Evolutionary conservation across 2,888 invertebrate species (phyloP).

Genomic region (Drosophila pegasa): DNA sequence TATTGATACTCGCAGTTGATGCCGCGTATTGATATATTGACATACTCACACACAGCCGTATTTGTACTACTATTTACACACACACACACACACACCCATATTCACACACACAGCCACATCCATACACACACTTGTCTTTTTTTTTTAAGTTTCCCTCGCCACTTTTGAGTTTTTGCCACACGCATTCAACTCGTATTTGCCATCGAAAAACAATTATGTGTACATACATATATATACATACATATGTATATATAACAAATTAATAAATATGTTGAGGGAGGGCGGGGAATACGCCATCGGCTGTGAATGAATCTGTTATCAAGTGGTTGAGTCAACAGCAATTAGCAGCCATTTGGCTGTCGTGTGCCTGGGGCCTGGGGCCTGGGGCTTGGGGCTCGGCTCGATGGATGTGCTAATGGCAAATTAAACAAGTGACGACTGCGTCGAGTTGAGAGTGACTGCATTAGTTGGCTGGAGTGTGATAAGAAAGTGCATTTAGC

Average conservation of each 20-base stretch:
- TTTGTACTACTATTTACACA: constrained; percentile 22
- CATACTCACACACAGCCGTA: constrained; percentile 18
- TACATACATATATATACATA: no score
- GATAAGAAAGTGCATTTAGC: background rate
- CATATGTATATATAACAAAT: background rate
- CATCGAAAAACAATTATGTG: constrained; percentile 13
- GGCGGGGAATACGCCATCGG: background rate
- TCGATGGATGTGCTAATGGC: constrained; percentile 8
- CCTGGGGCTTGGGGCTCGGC: background rate
- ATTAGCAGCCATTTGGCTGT: constrained; percentile 46
- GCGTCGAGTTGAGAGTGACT: constrained; percentile 1
- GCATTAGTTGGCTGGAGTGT: background rate
- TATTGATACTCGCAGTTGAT: constrained; percentile 41
- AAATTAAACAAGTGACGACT: constrained; percentile 10
- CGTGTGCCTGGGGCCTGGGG: background rate
- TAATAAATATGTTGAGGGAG: background rate
- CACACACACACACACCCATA: constrained; percentile 3
- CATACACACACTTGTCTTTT: background rate
- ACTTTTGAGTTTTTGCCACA: constrained; percentile 17
- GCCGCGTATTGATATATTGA: constrained; percentile 41
- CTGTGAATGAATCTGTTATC: constrained; percentile 19
- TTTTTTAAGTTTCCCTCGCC: background rate
- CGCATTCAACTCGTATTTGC: constrained; percentile 35
- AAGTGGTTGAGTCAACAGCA: constrained; percentile 48
- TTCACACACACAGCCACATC: constrained; percentile 1